phyloP scores from a whole-genome alignment of 1,140 invertebrate genomes.

The Drosophila sucinea region DNA sequence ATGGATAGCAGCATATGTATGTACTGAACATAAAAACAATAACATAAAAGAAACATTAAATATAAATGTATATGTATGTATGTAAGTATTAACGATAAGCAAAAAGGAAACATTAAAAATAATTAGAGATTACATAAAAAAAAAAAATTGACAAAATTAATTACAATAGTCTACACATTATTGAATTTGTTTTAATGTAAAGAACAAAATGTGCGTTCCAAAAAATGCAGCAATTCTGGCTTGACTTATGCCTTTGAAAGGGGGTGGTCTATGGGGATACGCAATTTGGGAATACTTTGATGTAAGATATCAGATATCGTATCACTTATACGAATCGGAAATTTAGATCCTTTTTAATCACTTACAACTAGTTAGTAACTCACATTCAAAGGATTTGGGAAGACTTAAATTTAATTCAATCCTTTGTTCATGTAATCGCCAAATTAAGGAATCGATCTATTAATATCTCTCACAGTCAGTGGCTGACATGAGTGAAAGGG shows the following conservation, averaged over 20 bases:
- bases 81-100: slow-evolving; percentile 1
- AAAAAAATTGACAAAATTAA: slow-evolving; percentile 1
- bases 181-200: slow-evolving; percentile 45
- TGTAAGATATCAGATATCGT: too few relatives aligned
- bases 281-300: too few relatives aligned
- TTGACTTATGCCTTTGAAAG: slow-evolving; percentile 5
- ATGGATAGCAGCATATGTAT: neutral
- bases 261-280: too few relatives aligned
- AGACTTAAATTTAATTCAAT: neutral
- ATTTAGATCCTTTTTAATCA: too few relatives aligned
- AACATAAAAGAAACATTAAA: slow-evolving; percentile 13
- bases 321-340: too few relatives aligned
- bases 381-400: neutral
- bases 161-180: slow-evolving; percentile 39
- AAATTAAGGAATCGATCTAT: neutral
- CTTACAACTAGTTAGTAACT: too few relatives aligned
- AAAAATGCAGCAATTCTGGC: slow-evolving; percentile 21
- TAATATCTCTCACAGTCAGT: too few relatives aligned
- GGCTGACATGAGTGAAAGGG: too few relatives aligned
- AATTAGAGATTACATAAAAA: slow-evolving; percentile 1
- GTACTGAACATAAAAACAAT: slow-evolving; percentile 11
- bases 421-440: too few relatives aligned
- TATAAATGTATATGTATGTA: slow-evolving; percentile 32
- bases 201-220: slow-evolving; percentile 35
- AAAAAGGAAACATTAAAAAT: neutral